phyloP scores from a whole-genome alignment of 2,888 invertebrate genomes.

The Phlogophora meticulosa region DNA sequence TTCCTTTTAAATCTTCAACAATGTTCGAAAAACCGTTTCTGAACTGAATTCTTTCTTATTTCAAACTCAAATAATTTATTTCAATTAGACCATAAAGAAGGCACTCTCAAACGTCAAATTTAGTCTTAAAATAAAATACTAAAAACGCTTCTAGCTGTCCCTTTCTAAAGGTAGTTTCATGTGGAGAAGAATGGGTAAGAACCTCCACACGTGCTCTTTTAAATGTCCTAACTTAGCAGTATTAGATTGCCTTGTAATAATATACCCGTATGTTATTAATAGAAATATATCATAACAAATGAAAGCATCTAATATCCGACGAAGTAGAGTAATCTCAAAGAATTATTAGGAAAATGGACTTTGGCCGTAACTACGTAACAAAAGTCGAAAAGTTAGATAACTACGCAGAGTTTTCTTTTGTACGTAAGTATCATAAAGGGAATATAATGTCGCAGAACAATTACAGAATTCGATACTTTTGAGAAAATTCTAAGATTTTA shows the following conservation, averaged over 20 bases:
- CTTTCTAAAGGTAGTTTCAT: no score
- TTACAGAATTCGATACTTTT: no score
- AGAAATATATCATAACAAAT: conserved; percentile 34
- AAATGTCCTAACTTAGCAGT: conserved; percentile 2
- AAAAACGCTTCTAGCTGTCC: no score
- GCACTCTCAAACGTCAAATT: no score
- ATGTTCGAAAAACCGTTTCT: not conserved
- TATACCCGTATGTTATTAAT: conserved; percentile 8
- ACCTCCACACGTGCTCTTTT: no score
- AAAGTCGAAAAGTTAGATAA: conserved; percentile 51
- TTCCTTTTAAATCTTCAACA: conserved; percentile 5
- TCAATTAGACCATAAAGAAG: no score
- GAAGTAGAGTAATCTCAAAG: conserved; percentile 42
- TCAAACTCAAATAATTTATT: no score
- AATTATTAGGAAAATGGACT: conserved; percentile 54
- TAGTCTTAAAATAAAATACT: no score
- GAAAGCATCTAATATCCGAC: conserved; percentile 36
- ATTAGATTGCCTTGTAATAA: conserved; percentile 5
- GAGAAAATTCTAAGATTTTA: no score
- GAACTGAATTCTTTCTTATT: not conserved
- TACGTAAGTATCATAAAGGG: conserved; percentile 35
- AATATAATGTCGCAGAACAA: conserved; percentile 7
- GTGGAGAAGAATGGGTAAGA: no score
- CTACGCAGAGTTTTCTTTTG: conserved; percentile 37
- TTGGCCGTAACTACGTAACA: conserved; percentile 27